phyloP scores from a whole-genome alignment of 35 echinoderm and acorn worm genomes.

The Hemicentrotus pulcherrimus region DNA sequence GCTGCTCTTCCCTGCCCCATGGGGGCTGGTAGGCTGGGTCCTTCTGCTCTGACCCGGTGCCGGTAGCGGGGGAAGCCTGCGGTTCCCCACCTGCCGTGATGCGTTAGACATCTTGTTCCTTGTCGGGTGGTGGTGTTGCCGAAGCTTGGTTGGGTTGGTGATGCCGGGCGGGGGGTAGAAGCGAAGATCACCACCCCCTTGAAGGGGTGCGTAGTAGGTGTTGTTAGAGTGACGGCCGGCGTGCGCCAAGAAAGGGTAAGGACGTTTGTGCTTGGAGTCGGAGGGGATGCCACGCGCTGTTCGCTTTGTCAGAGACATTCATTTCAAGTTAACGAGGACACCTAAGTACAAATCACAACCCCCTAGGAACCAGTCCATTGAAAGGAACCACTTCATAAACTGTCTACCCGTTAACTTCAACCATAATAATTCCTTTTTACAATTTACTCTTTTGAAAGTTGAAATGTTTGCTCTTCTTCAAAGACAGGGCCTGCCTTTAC shows the following conservation, averaged over 20 bases:
- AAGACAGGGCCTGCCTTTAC: background rate
- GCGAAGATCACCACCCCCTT: background rate
- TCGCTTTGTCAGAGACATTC: slow-evolving; percentile 50
- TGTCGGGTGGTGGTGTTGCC: background rate
- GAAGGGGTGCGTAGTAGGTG: slow-evolving; percentile 6
- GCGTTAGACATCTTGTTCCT: slow-evolving; percentile 77
- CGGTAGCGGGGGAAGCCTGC: slow-evolving; percentile 82
- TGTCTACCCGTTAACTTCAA: background rate
- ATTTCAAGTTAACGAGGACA: slow-evolving; percentile 1
- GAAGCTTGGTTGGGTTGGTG: background rate
- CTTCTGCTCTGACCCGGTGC: slow-evolving; percentile 49
- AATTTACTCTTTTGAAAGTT: background rate
- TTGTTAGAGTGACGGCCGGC: background rate
- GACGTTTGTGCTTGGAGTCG: slow-evolving; percentile 38
- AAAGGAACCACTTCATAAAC: background rate
- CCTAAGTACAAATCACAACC: background rate
- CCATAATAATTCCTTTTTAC: background rate
- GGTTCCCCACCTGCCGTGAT: slow-evolving; percentile 67
- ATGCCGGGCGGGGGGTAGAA: slow-evolving; percentile 17
- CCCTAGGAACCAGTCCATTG: background rate
- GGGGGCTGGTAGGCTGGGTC: slow-evolving; percentile 51
- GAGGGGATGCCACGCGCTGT: slow-evolving; percentile 35
- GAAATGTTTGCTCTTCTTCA: background rate
- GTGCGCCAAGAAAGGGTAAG: background rate
- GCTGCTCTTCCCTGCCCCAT: slow-evolving; percentile 41